Percentiles rank a stretch among this genome's conserved stretches.
phyloP scores from a whole-genome alignment of 2,888 invertebrate species.

The Ormia ochracea region DNA sequence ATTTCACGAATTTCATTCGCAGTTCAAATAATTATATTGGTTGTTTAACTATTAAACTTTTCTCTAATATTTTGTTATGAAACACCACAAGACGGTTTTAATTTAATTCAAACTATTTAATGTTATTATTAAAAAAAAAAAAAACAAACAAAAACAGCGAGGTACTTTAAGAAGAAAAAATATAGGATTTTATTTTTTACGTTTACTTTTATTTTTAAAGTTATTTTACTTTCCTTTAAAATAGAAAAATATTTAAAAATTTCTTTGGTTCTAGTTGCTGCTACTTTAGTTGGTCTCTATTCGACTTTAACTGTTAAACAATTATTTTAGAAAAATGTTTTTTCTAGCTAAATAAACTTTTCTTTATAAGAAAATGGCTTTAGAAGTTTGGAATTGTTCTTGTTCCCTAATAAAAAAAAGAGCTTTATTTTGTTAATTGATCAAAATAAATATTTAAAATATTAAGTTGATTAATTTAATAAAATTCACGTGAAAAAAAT shows the following conservation, averaged over 20 bases:
- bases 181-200: slow-evolving; percentile 7
- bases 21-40: not conserved
- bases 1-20: not conserved
- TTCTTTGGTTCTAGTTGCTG: slow-evolving; percentile 55
- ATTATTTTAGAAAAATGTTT: slow-evolving; percentile 9
- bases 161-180: slow-evolving; percentile 38
- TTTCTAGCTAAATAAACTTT: slow-evolving; percentile 39
- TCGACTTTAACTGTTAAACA: slow-evolving; percentile 30
- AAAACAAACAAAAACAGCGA: slow-evolving; percentile 38
- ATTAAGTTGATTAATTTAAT: not conserved
- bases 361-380: slow-evolving; percentile 17
- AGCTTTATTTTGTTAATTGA: not conserved
- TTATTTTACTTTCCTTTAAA: slow-evolving; percentile 49
- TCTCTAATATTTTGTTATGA: not conserved
- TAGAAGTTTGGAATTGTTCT: slow-evolving; percentile 25
- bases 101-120: not conserved
- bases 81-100: slow-evolving; percentile 21
- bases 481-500: not conserved
- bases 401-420: not conserved
- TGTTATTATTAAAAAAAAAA: not conserved
- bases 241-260: not conserved
- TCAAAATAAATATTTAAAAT: not conserved
- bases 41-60: slow-evolving; percentile 47
- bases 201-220: not conserved
- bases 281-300: slow-evolving; percentile 43